phyloP scores from a whole-genome alignment of 2,113 vertebrate species.

The Hypanus sabinus region DNA sequence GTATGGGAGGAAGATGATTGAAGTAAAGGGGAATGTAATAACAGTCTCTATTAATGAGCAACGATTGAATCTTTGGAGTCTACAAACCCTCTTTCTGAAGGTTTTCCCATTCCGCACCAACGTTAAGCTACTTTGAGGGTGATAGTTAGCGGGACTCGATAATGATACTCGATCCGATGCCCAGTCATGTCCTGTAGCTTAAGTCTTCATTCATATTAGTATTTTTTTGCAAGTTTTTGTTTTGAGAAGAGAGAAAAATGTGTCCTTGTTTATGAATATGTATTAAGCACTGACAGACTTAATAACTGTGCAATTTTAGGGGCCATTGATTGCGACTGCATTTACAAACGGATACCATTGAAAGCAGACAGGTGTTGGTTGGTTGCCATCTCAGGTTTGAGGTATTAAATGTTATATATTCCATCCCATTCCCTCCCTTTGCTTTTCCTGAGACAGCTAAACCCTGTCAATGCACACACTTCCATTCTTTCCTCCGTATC shows the following conservation, averaged over 20 bases:
- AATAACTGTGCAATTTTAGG: slow-evolving; percentile 98
- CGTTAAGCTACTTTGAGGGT: background rate
- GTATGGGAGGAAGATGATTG: background rate
- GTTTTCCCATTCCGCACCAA: background rate
- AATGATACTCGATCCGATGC: background rate
- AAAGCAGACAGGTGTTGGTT: slow-evolving; percentile 84
- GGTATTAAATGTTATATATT: slow-evolving; percentile 72
- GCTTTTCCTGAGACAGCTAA: slow-evolving; percentile 37
- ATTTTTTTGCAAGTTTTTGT: slow-evolving; percentile 15
- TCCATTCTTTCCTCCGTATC: slow-evolving; percentile 39
- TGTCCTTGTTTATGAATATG: slow-evolving; percentile 24
- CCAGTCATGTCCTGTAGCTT: background rate
- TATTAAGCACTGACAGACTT: slow-evolving; percentile 81
- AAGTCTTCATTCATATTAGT: background rate
- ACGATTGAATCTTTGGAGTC: background rate
- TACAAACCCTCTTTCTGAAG: background rate
- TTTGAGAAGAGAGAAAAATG: slow-evolving; percentile 5
- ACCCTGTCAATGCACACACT: slow-evolving; percentile 44
- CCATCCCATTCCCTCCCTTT: slow-evolving; percentile 40
- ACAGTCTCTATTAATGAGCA: background rate
- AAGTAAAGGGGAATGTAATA: background rate
- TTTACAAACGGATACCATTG: slow-evolving; percentile 99
- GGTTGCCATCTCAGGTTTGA: slow-evolving; percentile 88
- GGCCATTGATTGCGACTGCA: slow-evolving; percentile 99
- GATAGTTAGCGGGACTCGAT: background rate